Evolutionary conservation across 2,888 invertebrate species (phyloP).

Genomic region (Nymphalis c-album): DNA sequence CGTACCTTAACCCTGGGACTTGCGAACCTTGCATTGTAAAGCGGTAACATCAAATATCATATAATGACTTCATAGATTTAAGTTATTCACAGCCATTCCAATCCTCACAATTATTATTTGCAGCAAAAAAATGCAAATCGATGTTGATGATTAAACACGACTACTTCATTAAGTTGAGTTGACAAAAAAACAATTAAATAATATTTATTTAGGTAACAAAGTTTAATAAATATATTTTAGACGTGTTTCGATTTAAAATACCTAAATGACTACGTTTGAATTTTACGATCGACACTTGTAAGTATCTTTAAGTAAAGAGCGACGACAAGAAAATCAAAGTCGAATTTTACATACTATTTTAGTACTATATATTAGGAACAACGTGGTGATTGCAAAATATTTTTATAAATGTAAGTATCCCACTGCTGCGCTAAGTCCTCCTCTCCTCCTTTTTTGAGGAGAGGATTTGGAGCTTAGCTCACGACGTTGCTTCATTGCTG

Average conservation of each 20-base stretch:
- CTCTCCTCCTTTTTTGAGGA: no score
- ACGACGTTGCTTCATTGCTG: no score
- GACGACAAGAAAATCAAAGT: slow-evolving; percentile 14
- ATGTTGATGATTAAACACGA: slow-evolving; percentile 3
- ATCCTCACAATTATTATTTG: slow-evolving; percentile 14
- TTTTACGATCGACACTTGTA: slow-evolving; percentile 1
- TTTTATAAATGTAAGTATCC: no score
- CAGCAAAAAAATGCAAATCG: background rate
- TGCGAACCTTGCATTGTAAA: slow-evolving; percentile 84
- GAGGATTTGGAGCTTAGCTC: no score
- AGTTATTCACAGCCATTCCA: slow-evolving; percentile 18
- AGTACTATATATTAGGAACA: background rate
- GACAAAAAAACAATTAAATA: slow-evolving; percentile 8
- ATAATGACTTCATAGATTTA: slow-evolving; percentile 8
- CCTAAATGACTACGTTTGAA: slow-evolving; percentile 3
- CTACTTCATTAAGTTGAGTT: slow-evolving; percentile 1
- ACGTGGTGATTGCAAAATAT: background rate
- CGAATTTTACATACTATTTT: slow-evolving; percentile 7
- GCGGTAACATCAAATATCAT: slow-evolving; percentile 53
- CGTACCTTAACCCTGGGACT: slow-evolving; percentile 82
- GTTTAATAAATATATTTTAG: background rate
- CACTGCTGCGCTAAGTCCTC: no score
- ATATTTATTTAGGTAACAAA: slow-evolving; percentile 22
- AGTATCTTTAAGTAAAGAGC: background rate
- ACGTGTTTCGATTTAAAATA: slow-evolving; percentile 10